Percentiles rank a stretch among this genome's conserved stretches.
Evolutionary conservation across 2,888 invertebrate species (phyloP).

Genomic region (Epinotia brunnichana): DNA sequence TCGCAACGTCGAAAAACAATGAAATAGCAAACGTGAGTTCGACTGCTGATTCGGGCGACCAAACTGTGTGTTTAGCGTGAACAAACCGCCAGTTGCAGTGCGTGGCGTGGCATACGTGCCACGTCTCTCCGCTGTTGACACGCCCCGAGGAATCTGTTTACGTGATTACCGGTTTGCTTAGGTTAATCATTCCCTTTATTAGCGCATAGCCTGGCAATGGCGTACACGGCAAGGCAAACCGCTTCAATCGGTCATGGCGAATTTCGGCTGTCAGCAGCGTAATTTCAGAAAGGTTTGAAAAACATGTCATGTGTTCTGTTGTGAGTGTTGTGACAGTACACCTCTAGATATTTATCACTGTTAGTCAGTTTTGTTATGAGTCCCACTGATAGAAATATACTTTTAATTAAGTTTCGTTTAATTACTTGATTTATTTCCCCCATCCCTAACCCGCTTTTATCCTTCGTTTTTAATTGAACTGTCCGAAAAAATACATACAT

Average conservation of each 20-base stretch:
- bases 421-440: not conserved
- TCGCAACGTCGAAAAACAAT: constrained; percentile 37
- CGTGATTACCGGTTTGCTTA: constrained; percentile 71
- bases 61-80: constrained; percentile 56
- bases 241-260: constrained; percentile 5
- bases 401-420: not conserved
- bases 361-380: no score
- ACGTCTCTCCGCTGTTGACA: constrained; percentile 64
- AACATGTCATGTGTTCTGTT: no score
- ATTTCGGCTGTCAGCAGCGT: no score
- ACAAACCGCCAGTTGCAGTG: constrained; percentile 70
- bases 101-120: constrained; percentile 67
- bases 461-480: not conserved
- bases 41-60: constrained; percentile 39
- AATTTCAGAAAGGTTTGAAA: no score
- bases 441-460: not conserved
- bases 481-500: not conserved
- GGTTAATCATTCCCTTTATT: constrained; percentile 78
- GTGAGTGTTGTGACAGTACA: no score
- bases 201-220: constrained; percentile 18
- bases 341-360: no score
- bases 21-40: constrained; percentile 29
- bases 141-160: constrained; percentile 61
- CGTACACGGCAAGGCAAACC: not conserved
- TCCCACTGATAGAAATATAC: no score